phyloP scores from a whole-genome alignment of 2,888 invertebrate genomes.

The Brenthis hecate region DNA sequence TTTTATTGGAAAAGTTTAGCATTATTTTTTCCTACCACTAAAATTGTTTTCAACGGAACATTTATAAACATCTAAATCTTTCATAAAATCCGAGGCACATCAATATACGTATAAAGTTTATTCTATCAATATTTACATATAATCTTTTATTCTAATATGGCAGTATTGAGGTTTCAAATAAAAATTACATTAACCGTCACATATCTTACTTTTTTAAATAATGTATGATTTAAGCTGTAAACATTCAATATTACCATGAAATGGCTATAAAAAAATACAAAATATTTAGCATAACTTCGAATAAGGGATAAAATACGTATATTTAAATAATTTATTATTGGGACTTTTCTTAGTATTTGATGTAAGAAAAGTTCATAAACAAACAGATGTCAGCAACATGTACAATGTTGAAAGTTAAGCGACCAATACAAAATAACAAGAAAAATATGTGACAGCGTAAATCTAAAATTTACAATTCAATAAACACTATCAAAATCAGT shows the following conservation, averaged over 20 bases:
- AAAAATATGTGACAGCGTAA: slow-evolving; percentile 54
- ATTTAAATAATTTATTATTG: no score
- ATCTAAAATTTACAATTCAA: slow-evolving; percentile 58
- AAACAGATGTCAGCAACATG: neutral
- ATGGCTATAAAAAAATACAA: no score
- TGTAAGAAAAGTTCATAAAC: neutral
- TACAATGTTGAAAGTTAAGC: slow-evolving; percentile 11
- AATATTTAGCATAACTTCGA: no score
- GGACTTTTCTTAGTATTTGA: no score
- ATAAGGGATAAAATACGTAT: no score
- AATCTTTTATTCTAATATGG: slow-evolving; percentile 72
- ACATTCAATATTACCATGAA: no score
- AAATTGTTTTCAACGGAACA: slow-evolving; percentile 31
- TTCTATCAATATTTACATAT: slow-evolving; percentile 64
- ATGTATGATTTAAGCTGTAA: no score
- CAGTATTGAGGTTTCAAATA: slow-evolving; percentile 74
- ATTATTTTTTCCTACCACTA: neutral
- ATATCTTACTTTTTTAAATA: slow-evolving; percentile 40
- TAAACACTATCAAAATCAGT: slow-evolving; percentile 64
- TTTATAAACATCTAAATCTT: slow-evolving; percentile 65
- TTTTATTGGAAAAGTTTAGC: neutral
- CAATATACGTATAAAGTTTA: slow-evolving; percentile 70
- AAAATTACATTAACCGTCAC: slow-evolving; percentile 46
- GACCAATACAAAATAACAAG: slow-evolving; percentile 42
- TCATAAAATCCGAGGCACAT: slow-evolving; percentile 80